These are phyloP conservation scores for Brachylomia viminalis DNA, from an alignment of 2,888 invertebrate genomes.

Conservation along the genomic window DNA sequence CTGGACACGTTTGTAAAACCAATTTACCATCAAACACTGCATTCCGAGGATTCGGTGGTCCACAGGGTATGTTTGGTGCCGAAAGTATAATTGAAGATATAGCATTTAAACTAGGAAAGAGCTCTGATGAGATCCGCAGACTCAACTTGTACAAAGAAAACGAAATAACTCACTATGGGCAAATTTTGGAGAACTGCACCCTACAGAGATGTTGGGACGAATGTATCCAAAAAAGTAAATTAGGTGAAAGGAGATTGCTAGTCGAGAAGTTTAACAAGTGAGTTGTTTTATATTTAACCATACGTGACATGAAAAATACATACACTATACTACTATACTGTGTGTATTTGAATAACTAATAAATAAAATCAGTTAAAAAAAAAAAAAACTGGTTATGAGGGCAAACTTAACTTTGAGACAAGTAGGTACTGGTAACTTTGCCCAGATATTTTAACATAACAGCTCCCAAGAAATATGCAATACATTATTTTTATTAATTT, in stretches of 20 bases:
- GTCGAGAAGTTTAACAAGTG: constrained; percentile 94
- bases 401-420: not conserved
- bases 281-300: constrained; percentile 61
- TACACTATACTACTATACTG: too few relatives aligned
- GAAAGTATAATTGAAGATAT: constrained; percentile 95
- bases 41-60: constrained; percentile 97
- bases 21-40: constrained; percentile 98
- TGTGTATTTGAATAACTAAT: too few relatives aligned
- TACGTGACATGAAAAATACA: too few relatives aligned
- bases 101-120: constrained; percentile 92
- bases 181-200: constrained; percentile 93
- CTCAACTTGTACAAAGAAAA: constrained; percentile 96
- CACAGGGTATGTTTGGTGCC: constrained; percentile 96
- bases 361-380: not conserved
- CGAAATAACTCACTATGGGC: constrained; percentile 94
- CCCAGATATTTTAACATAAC: not conserved
- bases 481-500: constrained; percentile 67
- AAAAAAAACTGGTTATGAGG: not conserved
- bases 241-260: constrained; percentile 89
- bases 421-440: not conserved
- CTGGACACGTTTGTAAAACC: constrained; percentile 95
- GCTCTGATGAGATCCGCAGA: constrained; percentile 91
- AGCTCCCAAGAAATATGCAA: not conserved
- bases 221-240: constrained; percentile 93
- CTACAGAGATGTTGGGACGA: constrained; percentile 94